phyloP scores from a whole-genome alignment of 2,888 invertebrate species.

The Physocephala rufipes region DNA sequence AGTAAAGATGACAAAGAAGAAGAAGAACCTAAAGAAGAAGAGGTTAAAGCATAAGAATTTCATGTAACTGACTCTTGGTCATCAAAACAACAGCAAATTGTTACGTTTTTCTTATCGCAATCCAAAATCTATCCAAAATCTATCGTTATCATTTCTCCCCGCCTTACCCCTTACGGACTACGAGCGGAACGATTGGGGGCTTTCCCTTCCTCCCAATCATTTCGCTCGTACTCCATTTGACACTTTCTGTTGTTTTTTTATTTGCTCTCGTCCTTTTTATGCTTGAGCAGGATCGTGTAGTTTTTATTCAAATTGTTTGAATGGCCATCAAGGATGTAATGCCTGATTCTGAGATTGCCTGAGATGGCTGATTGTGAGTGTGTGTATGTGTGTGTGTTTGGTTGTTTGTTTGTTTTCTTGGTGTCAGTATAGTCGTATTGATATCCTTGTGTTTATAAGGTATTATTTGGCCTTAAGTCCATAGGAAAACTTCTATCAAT shows the following conservation, averaged over 20 bases:
- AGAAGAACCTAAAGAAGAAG: too few relatives aligned
- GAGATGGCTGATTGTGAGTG: conserved; percentile 4
- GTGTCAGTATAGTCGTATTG: neutral
- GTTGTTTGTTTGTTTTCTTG: neutral
- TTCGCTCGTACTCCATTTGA: neutral
- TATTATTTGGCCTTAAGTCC: conserved; percentile 30
- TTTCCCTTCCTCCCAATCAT: neutral
- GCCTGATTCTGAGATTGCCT: conserved; percentile 25
- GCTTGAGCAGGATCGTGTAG: conserved; percentile 18
- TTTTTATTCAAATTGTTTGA: conserved; percentile 35
- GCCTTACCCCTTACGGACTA: too few relatives aligned
- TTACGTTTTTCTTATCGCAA: too few relatives aligned
- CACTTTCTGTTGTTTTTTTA: neutral
- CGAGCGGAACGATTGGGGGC: neutral
- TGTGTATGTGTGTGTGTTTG: conserved; percentile 9
- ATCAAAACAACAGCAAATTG: too few relatives aligned
- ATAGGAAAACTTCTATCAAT: neutral
- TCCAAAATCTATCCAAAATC: too few relatives aligned
- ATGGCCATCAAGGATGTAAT: conserved; percentile 31
- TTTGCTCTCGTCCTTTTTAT: conserved; percentile 6
- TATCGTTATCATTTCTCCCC: too few relatives aligned
- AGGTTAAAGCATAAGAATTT: too few relatives aligned
- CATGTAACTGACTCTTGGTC: too few relatives aligned
- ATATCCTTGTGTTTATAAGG: conserved; percentile 12
- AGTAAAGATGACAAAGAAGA: too few relatives aligned